Conservation (phyloP, 92 coral and sea anemone genomes). For the Montipora capitata region DNA sequence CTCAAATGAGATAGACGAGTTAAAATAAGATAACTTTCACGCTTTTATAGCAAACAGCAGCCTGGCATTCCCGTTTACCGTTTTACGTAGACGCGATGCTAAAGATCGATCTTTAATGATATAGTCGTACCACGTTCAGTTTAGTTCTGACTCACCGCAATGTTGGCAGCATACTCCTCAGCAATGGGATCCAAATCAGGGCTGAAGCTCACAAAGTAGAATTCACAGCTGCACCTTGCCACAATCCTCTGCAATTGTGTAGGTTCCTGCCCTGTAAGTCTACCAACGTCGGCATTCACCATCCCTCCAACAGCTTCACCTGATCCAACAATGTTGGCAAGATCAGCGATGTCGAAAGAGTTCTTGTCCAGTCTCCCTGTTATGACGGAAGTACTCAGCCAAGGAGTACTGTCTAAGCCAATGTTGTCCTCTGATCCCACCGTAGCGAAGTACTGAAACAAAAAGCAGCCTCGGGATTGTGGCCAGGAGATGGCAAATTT, state of each 20-base stretch:
- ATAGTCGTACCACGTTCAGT: too few species aligned
- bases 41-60: too few species aligned
- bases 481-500: neutral
- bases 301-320: constrained; percentile 98
- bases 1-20: too few species aligned
- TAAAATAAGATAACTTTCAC: too few species aligned
- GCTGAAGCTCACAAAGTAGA: constrained; percentile 92
- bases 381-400: constrained; percentile 93
- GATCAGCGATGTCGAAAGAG: constrained; percentile 91
- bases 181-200: constrained; percentile 94
- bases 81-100: too few species aligned
- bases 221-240: constrained; percentile 96
- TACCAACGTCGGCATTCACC: constrained; percentile 85
- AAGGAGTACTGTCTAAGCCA: constrained; percentile 83
- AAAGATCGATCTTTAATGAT: too few species aligned
- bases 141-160: constrained; percentile 77
- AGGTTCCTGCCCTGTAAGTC: constrained; percentile 77
- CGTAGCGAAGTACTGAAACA: constrained; percentile 91
- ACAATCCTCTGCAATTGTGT: constrained; percentile 97
- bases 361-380: constrained; percentile 90
- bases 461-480: neutral
- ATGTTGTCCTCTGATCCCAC: constrained; percentile 92
- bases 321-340: constrained; percentile 93
- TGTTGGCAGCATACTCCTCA: constrained; percentile 78
- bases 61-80: too few species aligned